These are phyloP conservation scores for Myotis brandtii DNA, from an alignment of 2,113 vertebrate species.

Conservation along the genomic window DNA sequence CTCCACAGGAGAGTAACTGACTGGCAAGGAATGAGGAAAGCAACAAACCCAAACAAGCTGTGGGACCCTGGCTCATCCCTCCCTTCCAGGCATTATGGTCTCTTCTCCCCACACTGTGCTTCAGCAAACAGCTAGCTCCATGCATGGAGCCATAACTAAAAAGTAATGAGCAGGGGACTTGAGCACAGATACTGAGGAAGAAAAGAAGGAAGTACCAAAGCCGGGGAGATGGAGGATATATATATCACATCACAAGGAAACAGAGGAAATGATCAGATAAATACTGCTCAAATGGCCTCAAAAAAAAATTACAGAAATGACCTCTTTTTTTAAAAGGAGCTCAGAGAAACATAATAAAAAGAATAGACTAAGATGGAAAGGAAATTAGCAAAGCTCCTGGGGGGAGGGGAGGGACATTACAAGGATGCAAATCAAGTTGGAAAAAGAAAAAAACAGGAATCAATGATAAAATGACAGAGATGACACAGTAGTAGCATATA, in stretches of 20 bases:
- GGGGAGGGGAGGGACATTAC: neutral
- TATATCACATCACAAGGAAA: neutral
- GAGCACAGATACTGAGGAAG: neutral
- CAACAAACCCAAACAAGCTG: neutral
- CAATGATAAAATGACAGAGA: neutral
- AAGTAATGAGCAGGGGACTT: neutral
- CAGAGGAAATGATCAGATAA: neutral
- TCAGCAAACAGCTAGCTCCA: neutral
- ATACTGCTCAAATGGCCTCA: neutral
- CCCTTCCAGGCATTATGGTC: too few species aligned
- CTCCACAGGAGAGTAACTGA: neutral
- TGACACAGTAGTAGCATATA: neutral
- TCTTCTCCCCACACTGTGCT: neutral
- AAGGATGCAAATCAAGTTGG: conserved; percentile 21
- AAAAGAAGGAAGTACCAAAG: conserved; percentile 4
- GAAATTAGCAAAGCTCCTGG: neutral
- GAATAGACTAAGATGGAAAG: conserved; percentile 30
- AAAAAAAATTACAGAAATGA: conserved; percentile 34
- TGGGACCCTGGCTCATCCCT: neutral
- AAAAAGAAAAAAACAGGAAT: conserved; percentile 4
- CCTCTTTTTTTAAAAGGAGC: conserved; percentile 29
- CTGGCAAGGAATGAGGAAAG: neutral
- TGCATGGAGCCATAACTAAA: neutral
- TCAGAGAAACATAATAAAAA: conserved; percentile 59
- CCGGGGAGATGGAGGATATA: neutral